Evolutionary conservation across 2,888 invertebrate genomes (phyloP), one percentile per base, ranked within the genome.

Genomic region (Harpalus rubripes): DNA sequence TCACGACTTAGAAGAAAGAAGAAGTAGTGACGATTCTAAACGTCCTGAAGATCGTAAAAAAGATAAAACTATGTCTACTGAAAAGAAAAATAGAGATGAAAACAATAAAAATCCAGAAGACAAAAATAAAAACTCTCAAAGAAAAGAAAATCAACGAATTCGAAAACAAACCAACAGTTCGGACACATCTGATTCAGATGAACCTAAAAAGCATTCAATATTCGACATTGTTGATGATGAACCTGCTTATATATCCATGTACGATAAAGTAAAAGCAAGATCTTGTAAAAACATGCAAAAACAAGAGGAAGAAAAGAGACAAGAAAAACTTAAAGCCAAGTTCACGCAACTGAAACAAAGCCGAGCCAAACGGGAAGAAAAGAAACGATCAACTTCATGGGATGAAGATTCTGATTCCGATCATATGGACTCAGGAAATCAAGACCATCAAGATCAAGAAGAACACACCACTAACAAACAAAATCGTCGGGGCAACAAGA

Each of bases 191-290:
- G 96, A 96, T 90, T 95, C 96, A 7, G 96, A 96, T 89, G 96
- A 95, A 90, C 96, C 95, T 78, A 97, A 96, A 90, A 96, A 97
- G 90, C 97, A 97, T 92, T 97, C 97, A 83, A 97, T 97, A 89
- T 97, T 98, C 90, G 97, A 97, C 90, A 97, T 97, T 85, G 95
- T 96, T 65, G 96, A 96, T 89, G 97, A 97, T 89, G 97, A 96
- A 85, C 97, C 98, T 0, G 95, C 96, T 8, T 98, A 98, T 90
- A 97, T 98, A 86, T 98, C 98, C 8, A 99, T 99, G 98, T 99
- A 99, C 90, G 98, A 98, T 90, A 98, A 98, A 92, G 98, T 98
- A 0, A 98, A 98, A 91, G 98, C 98, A 2, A 94, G 98, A 59
- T 97, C 98, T 26, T 97, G 97, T 88, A 97, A 98, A 91, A 98